These are phyloP conservation scores for Leucophora obtusa DNA, from an alignment of 2,888 invertebrate species.

Conservation along the genomic window DNA sequence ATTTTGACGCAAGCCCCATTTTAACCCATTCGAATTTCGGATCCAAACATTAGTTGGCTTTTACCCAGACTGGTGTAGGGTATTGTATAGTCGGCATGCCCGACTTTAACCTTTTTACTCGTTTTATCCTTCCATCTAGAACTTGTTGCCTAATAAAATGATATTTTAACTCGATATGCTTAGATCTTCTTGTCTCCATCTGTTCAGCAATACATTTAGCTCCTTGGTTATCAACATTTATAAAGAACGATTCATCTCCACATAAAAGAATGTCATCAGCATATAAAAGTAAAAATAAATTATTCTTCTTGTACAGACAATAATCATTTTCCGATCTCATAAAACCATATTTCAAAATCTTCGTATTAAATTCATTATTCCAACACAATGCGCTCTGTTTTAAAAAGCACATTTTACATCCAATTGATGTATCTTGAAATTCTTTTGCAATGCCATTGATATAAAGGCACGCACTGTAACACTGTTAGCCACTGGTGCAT, in stretches of 20 bases:
- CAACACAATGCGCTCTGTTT: slow-evolving; percentile 17
- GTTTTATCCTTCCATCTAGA: too few relatives aligned
- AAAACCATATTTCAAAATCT: slow-evolving; percentile 22
- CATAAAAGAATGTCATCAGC: slow-evolving; percentile 27
- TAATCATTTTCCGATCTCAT: slow-evolving; percentile 22
- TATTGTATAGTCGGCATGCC: too few relatives aligned
- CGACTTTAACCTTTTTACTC: too few relatives aligned
- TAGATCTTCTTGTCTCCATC: slow-evolving; percentile 14
- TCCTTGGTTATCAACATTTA: slow-evolving; percentile 20
- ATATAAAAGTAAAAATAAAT: slow-evolving; percentile 13
- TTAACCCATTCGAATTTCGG: too few relatives aligned
- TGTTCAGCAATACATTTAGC: slow-evolving; percentile 26
- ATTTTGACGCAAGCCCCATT: too few relatives aligned
- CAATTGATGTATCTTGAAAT: slow-evolving; percentile 19
- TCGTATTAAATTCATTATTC: slow-evolving; percentile 37
- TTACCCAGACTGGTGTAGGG: too few relatives aligned
- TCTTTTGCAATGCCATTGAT: slow-evolving; percentile 27
- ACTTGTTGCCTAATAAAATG: slow-evolving; percentile 22
- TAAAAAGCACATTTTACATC: slow-evolving; percentile 31
- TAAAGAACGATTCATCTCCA: not conserved
- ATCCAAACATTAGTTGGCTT: too few relatives aligned
- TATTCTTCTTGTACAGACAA: slow-evolving; percentile 23
- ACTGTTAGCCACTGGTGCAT: slow-evolving; percentile 23
- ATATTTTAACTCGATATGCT: slow-evolving; percentile 23
- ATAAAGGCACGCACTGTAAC: slow-evolving; percentile 18